Evolutionary conservation across 2,888 invertebrate genomes (phyloP).

Genomic region (Drosophila stalkeri): DNA sequence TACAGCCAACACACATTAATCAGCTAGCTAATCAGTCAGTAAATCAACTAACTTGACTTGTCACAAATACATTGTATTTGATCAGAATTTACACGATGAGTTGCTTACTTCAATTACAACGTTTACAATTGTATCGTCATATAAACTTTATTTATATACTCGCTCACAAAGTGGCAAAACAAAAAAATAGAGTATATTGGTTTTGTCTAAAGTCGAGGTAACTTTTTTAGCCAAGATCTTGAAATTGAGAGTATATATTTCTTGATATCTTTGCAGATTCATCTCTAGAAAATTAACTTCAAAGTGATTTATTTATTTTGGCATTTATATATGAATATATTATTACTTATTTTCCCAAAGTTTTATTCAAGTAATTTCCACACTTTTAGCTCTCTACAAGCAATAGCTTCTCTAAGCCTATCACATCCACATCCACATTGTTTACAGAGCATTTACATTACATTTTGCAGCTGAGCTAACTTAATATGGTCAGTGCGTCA

Average conservation of each 20-base stretch:
- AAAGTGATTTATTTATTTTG: too few species aligned
- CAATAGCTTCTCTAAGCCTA: too few species aligned
- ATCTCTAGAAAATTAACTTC: too few species aligned
- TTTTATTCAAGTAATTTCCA: background rate
- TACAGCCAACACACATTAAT: background rate
- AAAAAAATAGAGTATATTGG: background rate
- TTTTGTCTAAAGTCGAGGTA: background rate
- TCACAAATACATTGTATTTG: slow-evolving; percentile 1
- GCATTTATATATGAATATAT: too few species aligned
- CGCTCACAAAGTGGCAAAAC: background rate
- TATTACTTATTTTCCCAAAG: background rate
- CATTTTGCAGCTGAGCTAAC: slow-evolving; percentile 23
- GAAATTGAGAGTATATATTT: too few species aligned
- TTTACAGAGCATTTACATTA: slow-evolving; percentile 20
- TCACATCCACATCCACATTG: background rate
- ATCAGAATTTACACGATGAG: background rate
- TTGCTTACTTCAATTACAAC: background rate
- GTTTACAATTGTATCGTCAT: background rate
- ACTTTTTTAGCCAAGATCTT: too few species aligned
- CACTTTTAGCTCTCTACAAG: background rate
- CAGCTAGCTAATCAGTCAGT: background rate
- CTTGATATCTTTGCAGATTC: too few species aligned
- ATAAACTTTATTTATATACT: background rate
- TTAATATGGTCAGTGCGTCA: slow-evolving; percentile 40
- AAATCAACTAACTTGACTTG: slow-evolving; percentile 3